These are phyloP conservation scores for Tillus elongatus DNA, from an alignment of 2,888 invertebrate genomes.

Conservation along the genomic window DNA sequence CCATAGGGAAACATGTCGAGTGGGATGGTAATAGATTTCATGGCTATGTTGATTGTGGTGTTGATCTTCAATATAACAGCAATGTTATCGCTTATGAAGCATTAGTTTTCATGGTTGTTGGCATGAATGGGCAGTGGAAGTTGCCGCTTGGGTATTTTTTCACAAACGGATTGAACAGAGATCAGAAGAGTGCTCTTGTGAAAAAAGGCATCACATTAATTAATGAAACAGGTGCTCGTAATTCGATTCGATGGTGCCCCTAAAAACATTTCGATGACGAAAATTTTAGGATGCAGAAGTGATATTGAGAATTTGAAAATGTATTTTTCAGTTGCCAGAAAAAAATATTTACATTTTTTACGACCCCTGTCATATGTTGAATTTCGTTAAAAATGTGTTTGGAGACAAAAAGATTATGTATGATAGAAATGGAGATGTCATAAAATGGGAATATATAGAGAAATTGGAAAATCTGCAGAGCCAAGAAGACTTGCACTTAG, in stretches of 20 bases:
- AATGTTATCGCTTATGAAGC: constrained; percentile 6
- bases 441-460: constrained; percentile 14
- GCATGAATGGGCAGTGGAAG: constrained; percentile 25
- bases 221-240: constrained; percentile 9
- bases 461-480: constrained; percentile 15
- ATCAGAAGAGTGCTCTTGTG: constrained; percentile 18
- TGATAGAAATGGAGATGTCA: constrained; percentile 10
- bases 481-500: constrained; percentile 16
- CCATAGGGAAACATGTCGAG: constrained; percentile 1
- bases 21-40: constrained; percentile 4
- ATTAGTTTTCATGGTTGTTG: constrained; percentile 5
- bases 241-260: constrained; percentile 11
- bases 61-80: neutral
- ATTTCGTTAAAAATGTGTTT: constrained; percentile 21
- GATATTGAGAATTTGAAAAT: neutral
- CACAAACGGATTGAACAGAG: constrained; percentile 11
- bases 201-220: neutral
- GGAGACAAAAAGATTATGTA: constrained; percentile 19
- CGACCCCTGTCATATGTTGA: constrained; percentile 21
- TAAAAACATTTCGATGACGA: neutral
- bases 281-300: constrained; percentile 1
- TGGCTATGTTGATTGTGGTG: constrained; percentile 3
- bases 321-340: constrained; percentile 3
- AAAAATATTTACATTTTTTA: constrained; percentile 12
- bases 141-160: constrained; percentile 14